Conservation (phyloP, 2,113 vertebrate species). For the Myotis yumanensis region DNA sequence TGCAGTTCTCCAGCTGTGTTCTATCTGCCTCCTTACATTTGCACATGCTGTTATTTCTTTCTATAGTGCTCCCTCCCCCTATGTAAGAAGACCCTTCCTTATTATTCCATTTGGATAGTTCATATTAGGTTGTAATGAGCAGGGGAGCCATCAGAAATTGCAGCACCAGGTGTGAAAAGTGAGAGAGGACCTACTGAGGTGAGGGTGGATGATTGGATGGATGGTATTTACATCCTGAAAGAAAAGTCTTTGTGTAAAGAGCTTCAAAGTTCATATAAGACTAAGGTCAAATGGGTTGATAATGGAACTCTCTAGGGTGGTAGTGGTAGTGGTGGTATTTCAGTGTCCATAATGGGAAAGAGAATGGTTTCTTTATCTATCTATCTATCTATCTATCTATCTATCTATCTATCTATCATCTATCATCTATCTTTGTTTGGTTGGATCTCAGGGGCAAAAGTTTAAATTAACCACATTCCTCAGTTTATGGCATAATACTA, state of each 20-base stretch:
- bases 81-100: neutral
- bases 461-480: neutral
- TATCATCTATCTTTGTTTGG: neutral
- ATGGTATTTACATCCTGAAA: neutral
- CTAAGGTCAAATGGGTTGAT: neutral
- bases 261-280: slow-evolving; percentile 14
- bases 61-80: accelerated
- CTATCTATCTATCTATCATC: neutral
- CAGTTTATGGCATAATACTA: neutral
- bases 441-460: neutral
- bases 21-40: neutral
- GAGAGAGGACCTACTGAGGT: neutral
- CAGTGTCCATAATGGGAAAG: neutral
- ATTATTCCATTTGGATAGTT: neutral
- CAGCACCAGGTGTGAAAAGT: neutral
- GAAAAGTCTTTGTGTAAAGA: slow-evolving; percentile 31
- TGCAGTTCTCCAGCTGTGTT: neutral
- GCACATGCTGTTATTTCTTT: neutral
- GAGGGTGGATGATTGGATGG: neutral
- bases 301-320: neutral
- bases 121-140: neutral
- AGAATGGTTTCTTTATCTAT: neutral
- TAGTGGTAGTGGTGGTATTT: neutral
- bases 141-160: neutral
- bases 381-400: neutral